Evolutionary conservation across 2,888 invertebrate species (phyloP).

Genomic region (Brassicogethes aeneus): DNA sequence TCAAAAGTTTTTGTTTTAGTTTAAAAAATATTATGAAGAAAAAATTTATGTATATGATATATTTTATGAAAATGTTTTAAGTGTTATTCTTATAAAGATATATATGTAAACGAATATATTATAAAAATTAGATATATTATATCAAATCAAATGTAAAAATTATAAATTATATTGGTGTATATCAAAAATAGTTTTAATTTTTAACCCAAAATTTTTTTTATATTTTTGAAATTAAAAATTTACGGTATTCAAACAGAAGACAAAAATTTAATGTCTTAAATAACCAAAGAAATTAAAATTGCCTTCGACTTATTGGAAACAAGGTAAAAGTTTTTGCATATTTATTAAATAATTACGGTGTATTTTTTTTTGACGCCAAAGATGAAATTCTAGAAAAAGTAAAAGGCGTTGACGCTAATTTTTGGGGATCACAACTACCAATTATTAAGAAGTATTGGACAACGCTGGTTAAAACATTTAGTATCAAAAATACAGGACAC

Average conservation of each 20-base stretch:
- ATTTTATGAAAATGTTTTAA: slow-evolving; percentile 37
- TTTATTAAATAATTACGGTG: no score
- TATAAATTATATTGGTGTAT: slow-evolving; percentile 3
- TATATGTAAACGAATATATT: slow-evolving; percentile 11
- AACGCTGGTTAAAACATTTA: no score
- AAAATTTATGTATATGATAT: slow-evolving; percentile 26
- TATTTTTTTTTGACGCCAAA: slow-evolving; percentile 16
- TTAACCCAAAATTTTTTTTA: neutral
- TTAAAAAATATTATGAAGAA: slow-evolving; percentile 19
- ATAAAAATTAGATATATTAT: slow-evolving; percentile 12
- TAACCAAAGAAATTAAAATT: slow-evolving; percentile 38
- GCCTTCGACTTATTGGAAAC: slow-evolving; percentile 40
- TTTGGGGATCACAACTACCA: slow-evolving; percentile 47
- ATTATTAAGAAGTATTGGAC: no score
- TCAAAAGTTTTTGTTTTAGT: slow-evolving; percentile 36
- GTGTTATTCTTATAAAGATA: slow-evolving; percentile 34
- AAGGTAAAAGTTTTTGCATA: slow-evolving; percentile 40
- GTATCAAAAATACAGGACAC: neutral
- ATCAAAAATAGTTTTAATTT: no score
- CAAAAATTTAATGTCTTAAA: slow-evolving; percentile 42
- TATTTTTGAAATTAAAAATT: slow-evolving; percentile 1
- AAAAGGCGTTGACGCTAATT: slow-evolving; percentile 52
- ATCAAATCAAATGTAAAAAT: slow-evolving; percentile 15
- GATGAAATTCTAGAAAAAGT: slow-evolving; percentile 37
- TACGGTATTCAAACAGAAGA: no score